Percentiles rank a stretch among this genome's conserved stretches.
Conservation (phyloP, 1,140 invertebrate genomes). For the Drosophila erecta region DNA sequence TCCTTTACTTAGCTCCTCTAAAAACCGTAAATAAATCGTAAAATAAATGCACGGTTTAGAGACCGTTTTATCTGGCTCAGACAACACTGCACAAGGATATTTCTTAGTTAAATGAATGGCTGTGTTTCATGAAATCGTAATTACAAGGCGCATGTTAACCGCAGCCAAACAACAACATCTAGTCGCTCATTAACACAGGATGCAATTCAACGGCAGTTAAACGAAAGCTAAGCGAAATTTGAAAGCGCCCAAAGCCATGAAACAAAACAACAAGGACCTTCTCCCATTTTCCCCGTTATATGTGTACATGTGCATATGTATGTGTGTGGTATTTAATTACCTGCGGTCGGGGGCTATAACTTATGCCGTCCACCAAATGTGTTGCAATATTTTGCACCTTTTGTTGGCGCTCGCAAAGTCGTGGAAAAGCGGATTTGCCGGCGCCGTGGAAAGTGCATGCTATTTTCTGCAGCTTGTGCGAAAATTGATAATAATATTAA, state of each 20-base stretch:
- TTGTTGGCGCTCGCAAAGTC: constrained; percentile 7
- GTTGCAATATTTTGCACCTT: constrained; percentile 55
- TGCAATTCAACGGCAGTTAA: constrained; percentile 49
- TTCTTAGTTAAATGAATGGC: constrained; percentile 45
- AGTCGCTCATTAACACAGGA: constrained; percentile 49
- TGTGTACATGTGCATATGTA: not conserved
- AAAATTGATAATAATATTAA: constrained; percentile 68
- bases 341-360: constrained; percentile 55
- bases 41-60: no score
- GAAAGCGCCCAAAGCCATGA: constrained; percentile 20
- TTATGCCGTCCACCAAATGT: constrained; percentile 63
- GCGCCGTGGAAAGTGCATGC: constrained; percentile 49
- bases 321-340: constrained; percentile 55
- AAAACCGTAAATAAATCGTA: no score
- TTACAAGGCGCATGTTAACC: constrained; percentile 51
- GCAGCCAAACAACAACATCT: constrained; percentile 30
- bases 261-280: not conserved
- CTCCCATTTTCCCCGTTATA: not conserved
- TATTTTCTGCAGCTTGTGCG: constrained; percentile 58
- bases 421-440: constrained; percentile 8
- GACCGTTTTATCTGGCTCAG: no score
- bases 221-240: constrained; percentile 49
- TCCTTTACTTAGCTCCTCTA: no score
- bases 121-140: constrained; percentile 48
- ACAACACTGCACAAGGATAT: constrained; percentile 4